Evolutionary conservation across 2,113 vertebrate species (phyloP), one percentile per base, ranked within the genome.

Genomic region (Polyodon spathula): DNA sequence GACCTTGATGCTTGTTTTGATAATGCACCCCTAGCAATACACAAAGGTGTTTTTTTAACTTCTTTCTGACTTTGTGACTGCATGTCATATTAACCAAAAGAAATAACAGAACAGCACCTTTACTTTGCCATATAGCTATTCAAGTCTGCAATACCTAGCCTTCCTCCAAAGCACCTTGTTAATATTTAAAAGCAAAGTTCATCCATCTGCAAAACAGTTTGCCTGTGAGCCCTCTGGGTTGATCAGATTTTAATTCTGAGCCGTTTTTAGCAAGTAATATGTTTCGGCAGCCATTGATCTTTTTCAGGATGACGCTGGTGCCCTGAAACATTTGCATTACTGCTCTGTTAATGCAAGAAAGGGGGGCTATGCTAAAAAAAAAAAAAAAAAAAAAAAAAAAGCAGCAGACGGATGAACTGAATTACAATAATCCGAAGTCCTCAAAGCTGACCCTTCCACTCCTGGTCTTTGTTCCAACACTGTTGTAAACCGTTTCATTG

Each of bases 21-120:
- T 27, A 27, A 3, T 27, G 27, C 27, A 27, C 27, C 27, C 27
- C 1, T 27, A 27, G 27, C 27, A 27, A 27, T 27, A 27, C 3
- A 27, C 48, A 50, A 12, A 6, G 6, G 48, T 50, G 5, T 50
- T 50, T 14, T 50, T 50, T 5, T 50, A n/a, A 50, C 14, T 50
- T n/a, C 6, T 12, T 50, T 38, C 10, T 56, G 9, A 37, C 53
- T 54, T 16, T 54, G n/a, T 8, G 14, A 38, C 37, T 39, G 54
- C 37, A 39, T 56, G 54, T 6, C 10, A 50, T 12, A 58, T n/a
- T 41, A 58, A 42, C 56, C n/a, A 16, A 58, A 58, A 12, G 9
- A 56, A 40, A 55, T 11, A 56, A 56, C 4, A 40, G 5, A 11
- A 6, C 8, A 16, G 9, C 6, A 58, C n/a, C 5, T 14, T 6